Base-by-base conservation (phyloP, 2,888 invertebrate genomes). In the Synanthedon andrenaeformis region DNA sequence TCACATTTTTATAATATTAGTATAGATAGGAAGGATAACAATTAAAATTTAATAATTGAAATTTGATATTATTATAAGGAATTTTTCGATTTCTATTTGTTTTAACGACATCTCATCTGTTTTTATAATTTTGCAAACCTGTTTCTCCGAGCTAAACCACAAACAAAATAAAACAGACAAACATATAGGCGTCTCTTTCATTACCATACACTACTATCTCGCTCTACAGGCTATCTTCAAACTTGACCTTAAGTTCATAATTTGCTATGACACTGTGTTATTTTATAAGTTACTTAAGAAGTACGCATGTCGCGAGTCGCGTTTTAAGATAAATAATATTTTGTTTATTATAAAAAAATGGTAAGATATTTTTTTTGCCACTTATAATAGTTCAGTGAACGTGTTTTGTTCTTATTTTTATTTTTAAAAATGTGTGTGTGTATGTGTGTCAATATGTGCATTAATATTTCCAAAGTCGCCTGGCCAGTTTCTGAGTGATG, bases 261-360 rank as follows among this genome's bases (percentile, higher is more conserved):
- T 65, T 65, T 64, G 67, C 66, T 69, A 10, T 49, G 19, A n/a
- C 45, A 45, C 45, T 17, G 17, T 49, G 17, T 19, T 49, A 49
- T 49, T 49, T 45, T 14, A 45, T 13, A 45, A 45, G 45, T 3
- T n/a, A 45, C 45, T 35, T 10, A 35, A 35, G 35, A 45, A 13
- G 45, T 14, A 12, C 45, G 45, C 13, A 45, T n/a, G 45, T 11
- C 45, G 45, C 45, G 45, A 10, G 45, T 45, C n/a, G 45, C 13
- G 45, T 12, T 45, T 45, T 45, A 45, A 45, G 5, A 45, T n/a
- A 45, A 45, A 45, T 45, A 12, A 1, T 13, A 12, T 42, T 12
- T n/a, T 42, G 12, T 45, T 11, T 5, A 45, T 12, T 45, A 13
- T 5, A 13, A 45, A 35, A 28, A 45, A 45, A 45, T 45, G 45